Conservation (phyloP, 2,888 invertebrate genomes). For the Lepidochrysops patricia region DNA sequence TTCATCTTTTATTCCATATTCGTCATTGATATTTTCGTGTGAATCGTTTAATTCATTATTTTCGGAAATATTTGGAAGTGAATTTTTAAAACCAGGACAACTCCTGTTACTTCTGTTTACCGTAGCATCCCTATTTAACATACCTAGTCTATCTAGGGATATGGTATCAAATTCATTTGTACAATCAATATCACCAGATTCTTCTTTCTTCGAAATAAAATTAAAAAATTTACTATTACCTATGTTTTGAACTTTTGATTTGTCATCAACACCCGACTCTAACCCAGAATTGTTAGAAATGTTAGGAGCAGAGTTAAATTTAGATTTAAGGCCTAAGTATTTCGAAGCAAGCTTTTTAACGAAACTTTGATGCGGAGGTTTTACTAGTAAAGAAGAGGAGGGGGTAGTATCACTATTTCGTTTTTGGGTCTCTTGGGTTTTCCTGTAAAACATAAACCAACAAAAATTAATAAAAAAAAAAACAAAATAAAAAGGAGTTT, state of each 20-base stretch:
- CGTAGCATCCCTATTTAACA: constrained; percentile 57
- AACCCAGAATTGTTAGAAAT: constrained; percentile 52
- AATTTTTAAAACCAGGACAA: constrained; percentile 66
- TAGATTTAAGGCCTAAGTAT: constrained; percentile 68
- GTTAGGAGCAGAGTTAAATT: constrained; percentile 69
- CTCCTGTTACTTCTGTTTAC: constrained; percentile 66
- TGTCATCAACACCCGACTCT: constrained; percentile 50
- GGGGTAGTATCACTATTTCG: constrained; percentile 58
- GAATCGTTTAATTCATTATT: constrained; percentile 59
- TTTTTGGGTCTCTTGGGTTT: constrained; percentile 66
- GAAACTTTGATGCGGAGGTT: constrained; percentile 62
- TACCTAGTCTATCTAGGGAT: constrained; percentile 59
- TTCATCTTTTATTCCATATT: constrained; percentile 35
- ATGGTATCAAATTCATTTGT: constrained; percentile 68
- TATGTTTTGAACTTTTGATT: constrained; percentile 40
- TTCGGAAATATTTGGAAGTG: constrained; percentile 65
- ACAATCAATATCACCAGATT: constrained; percentile 60
- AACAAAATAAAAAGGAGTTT: constrained; percentile 30
- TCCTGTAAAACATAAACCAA: constrained; percentile 71
- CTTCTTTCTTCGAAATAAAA: constrained; percentile 61
- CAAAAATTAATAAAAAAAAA: constrained; percentile 35
- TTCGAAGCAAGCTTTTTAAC: constrained; percentile 71
- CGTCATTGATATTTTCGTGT: constrained; percentile 37
- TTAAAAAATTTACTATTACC: constrained; percentile 70
- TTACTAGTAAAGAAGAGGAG: constrained; percentile 63